These are phyloP conservation scores for Microplitis mediator DNA, from an alignment of 1,140 invertebrate genomes.

Conservation along the genomic window DNA sequence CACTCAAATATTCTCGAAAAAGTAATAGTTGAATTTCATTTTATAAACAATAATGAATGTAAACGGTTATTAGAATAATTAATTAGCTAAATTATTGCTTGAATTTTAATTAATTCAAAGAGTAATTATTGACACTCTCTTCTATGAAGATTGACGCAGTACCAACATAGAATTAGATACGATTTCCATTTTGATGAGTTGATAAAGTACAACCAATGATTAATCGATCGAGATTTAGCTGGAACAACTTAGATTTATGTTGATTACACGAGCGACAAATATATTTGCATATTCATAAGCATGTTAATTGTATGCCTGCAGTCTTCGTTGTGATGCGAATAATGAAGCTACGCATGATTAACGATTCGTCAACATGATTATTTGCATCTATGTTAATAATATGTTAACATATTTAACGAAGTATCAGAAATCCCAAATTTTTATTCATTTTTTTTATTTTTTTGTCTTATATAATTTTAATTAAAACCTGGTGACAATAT, in stretches of 20 bases:
- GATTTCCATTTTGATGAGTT: neutral
- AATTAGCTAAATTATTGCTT: neutral
- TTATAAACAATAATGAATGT: neutral
- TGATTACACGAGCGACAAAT: neutral
- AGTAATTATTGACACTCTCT: neutral
- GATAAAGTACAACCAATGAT: neutral
- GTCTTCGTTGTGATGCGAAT: slow-evolving; percentile 17
- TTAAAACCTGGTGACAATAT: too few relatives aligned
- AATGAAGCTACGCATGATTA: slow-evolving; percentile 10
- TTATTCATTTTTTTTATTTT: neutral
- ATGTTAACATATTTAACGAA: neutral
- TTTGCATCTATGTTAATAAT: slow-evolving; percentile 5
- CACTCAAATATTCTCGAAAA: too few relatives aligned
- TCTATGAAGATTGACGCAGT: neutral
- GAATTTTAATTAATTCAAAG: neutral
- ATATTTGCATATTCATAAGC: slow-evolving; percentile 17
- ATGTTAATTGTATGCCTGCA: slow-evolving; percentile 13
- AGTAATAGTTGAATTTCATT: neutral
- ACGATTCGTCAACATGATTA: slow-evolving; percentile 12
- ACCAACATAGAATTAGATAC: neutral
- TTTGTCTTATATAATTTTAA: too few relatives aligned
- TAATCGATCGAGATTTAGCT: slow-evolving; percentile 11
- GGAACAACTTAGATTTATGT: slow-evolving; percentile 14
- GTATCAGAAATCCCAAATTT: neutral
- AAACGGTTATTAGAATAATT: neutral